A percentile compares a stretch with the other conserved stretches of the same genome.
Evolutionary conservation across 2,113 vertebrate genomes (phyloP).

Genomic region (Rallus limicola): DNA sequence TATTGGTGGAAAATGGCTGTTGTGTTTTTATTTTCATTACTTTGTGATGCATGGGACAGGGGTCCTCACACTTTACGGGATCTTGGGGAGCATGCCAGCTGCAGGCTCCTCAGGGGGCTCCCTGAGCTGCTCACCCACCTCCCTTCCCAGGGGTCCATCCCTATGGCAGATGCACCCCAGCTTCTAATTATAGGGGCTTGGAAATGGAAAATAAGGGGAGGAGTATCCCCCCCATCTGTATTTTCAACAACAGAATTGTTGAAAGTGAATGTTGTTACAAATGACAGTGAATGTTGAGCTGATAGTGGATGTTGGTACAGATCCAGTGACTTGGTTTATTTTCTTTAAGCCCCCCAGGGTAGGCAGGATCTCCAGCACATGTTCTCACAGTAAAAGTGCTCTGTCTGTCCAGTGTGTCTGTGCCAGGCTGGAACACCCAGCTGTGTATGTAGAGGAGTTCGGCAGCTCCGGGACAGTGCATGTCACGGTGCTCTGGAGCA

Average conservation of each 20-base stretch:
- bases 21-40: neutral
- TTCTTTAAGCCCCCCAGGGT: neutral
- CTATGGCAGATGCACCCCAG: accelerated
- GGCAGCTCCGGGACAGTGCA: neutral
- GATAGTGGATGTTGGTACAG: too few species aligned
- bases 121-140: neutral
- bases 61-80: accelerated
- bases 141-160: accelerated
- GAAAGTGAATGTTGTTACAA: neutral
- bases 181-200: neutral
- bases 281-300: too few species aligned
- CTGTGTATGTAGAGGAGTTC: neutral
- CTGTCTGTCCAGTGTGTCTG: neutral
- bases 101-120: accelerated
- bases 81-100: accelerated
- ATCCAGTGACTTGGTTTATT: too few species aligned
- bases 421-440: neutral
- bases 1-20: neutral
- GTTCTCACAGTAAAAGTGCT: neutral
- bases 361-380: neutral
- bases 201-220: neutral
- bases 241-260: neutral
- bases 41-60: accelerated
- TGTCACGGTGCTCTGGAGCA: too few species aligned
- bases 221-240: neutral